Conservation (phyloP, 2,797 vertebrate species). For the Gymnothorax javanicus region DNA sequence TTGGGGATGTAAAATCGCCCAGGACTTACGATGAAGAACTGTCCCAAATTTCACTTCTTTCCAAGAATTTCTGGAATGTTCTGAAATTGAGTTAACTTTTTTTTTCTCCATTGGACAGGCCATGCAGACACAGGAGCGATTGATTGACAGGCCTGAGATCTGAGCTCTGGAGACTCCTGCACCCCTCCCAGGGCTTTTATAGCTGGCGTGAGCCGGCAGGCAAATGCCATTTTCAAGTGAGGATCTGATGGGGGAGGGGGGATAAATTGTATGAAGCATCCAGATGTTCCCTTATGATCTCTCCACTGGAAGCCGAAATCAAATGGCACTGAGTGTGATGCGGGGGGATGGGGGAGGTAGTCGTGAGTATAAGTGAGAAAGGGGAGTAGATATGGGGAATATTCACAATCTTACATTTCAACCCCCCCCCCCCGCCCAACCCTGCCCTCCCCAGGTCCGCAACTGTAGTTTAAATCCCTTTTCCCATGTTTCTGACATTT, state of each 20-base stretch:
- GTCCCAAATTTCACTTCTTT: background rate
- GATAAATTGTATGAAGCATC: conserved; percentile 70
- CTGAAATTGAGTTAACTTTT: conserved; percentile 63
- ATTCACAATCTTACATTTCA: conserved; percentile 67
- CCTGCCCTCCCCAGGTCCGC: background rate
- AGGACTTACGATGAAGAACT: background rate
- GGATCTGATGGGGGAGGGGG: conserved; percentile 69
- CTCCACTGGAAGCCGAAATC: conserved; percentile 61
- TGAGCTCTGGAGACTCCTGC: conserved; percentile 62
- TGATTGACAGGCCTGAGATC: conserved; percentile 65
- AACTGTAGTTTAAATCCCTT: conserved; percentile 40
- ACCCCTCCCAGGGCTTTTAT: conserved; percentile 48
- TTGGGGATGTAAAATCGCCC: too few relatives aligned
- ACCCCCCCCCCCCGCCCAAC: conserved; percentile 20
- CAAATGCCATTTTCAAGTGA: conserved; percentile 65
- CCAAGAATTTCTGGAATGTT: too few relatives aligned
- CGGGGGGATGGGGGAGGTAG: conserved; percentile 15
- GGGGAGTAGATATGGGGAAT: conserved; percentile 30
- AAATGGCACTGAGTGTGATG: conserved; percentile 62
- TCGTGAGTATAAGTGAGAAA: conserved; percentile 28
- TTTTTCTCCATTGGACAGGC: conserved; percentile 65
- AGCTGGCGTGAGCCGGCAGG: conserved; percentile 66
- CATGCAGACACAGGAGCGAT: conserved; percentile 66
- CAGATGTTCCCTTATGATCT: conserved; percentile 73
- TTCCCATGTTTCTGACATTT: conserved; percentile 48